phyloP scores from a whole-genome alignment of 2,113 vertebrate genomes.

The Pardalotus punctatus region DNA sequence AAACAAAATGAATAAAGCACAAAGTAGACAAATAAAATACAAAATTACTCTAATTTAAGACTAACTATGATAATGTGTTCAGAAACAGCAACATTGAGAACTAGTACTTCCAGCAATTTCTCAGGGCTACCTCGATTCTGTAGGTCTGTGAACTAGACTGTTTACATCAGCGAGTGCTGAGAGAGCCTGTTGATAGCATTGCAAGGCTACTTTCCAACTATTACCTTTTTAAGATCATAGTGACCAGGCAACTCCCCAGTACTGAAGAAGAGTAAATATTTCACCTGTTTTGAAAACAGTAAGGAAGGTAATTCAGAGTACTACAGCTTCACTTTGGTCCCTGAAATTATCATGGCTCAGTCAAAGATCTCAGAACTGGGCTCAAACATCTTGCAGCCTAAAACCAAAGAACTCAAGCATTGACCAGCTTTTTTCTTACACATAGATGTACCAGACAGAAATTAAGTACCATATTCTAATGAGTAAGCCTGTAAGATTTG shows the following conservation, averaged over 20 bases:
- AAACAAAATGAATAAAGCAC: not conserved
- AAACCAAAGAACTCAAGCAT: not conserved
- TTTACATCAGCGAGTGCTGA: not conserved
- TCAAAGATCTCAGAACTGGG: not conserved
- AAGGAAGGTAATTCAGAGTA: not conserved
- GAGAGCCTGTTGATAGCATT: not conserved
- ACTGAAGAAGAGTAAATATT: not conserved
- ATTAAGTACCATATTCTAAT: not conserved
- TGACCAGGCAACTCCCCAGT: not conserved
- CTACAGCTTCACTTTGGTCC: not conserved
- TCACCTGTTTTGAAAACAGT: not conserved
- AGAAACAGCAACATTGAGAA: not conserved
- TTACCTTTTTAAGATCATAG: not conserved
- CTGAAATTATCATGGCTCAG: not conserved
- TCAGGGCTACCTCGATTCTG: fast-evolving
- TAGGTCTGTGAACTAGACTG: not conserved
- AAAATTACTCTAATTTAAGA: not conserved
- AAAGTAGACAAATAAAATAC: not conserved
- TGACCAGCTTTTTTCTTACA: not conserved
- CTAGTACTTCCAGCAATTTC: not conserved
- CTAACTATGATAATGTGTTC: not conserved
- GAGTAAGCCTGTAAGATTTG: not conserved
- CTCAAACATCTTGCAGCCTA: not conserved
- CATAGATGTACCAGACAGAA: not conserved
- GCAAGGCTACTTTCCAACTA: not conserved